Evolutionary conservation across 2,888 invertebrate genomes (phyloP).

Genomic region (Protodeltote pygarga): DNA sequence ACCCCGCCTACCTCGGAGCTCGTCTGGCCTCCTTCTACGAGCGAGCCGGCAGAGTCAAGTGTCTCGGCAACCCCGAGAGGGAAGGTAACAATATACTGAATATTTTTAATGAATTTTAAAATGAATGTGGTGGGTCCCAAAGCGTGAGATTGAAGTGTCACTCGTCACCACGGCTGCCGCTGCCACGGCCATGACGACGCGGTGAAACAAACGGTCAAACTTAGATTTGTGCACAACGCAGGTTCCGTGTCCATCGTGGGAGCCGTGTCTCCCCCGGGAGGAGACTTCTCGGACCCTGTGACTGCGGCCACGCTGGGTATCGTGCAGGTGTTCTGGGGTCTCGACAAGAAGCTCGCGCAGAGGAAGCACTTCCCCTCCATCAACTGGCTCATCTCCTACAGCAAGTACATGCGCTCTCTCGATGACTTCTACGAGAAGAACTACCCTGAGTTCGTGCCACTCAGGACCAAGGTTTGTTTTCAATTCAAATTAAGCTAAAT

Average conservation of each 20-base stretch:
- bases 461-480: conserved; percentile 94
- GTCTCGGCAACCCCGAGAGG: conserved; percentile 98
- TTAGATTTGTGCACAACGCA: conserved; percentile 30
- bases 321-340: conserved; percentile 99
- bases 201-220: not conserved
- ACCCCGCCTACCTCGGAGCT: conserved; percentile 99
- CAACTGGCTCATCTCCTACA: conserved; percentile 99
- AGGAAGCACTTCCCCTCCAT: conserved; percentile 99
- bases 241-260: conserved; percentile 99
- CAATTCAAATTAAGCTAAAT: not conserved
- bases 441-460: conserved; percentile 98
- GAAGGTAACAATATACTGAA: conserved; percentile 89
- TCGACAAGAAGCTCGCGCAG: conserved; percentile 99
- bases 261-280: conserved; percentile 99
- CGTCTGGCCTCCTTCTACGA: conserved; percentile 99
- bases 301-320: conserved; percentile 99
- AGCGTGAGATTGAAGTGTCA: no score
- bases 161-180: no score
- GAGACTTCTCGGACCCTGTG: conserved; percentile 99
- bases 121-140: no score
- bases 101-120: no score
- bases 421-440: conserved; percentile 99
- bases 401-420: conserved; percentile 99
- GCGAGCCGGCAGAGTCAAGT: conserved; percentile 98
- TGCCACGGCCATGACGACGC: no score